Evolutionary conservation across 1,140 invertebrate genomes (phyloP), one percentile per base, ranked within the genome.

Genomic region (Leptopilina boulardi): DNA sequence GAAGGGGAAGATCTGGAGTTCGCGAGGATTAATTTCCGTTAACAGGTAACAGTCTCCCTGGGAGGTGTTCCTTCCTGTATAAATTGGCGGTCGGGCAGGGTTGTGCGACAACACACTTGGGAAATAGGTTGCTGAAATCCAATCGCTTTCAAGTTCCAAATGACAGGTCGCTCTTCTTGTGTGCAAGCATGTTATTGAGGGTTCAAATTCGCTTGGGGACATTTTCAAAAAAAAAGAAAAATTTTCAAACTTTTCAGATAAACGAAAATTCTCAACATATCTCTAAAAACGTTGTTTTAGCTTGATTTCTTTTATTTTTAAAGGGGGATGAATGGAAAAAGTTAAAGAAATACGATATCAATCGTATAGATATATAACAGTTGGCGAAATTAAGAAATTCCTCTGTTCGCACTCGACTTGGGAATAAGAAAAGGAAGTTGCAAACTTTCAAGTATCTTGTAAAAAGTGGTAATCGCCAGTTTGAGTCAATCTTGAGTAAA

Each of bases 21-120:
- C 71, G 73, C 54, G 77, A 42, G 78, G 76, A 77, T 79, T 82
- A 82, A 82, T 79, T 82, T 79, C 72, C 77, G 77, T 79, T 81
- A 82, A 79, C 80, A 79, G 80, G 80, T 79, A 81, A 82, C 77
- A 79, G 80, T 74, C 80, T 75, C 80, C 74, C 34, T 34, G 80
- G 80, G 80, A 82, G 71, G 76, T 73, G 59, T 38, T 73, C 2
- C 13, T 13, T 56, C 66, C 18, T 18, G 47, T 54, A 73, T 70
- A 79, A 79, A 81, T 81, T 79, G 75, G 74, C 42, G 34, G 73
- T 71, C 72, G 42, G 77, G 74, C 38, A 30, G 70, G 38, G 18
- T 59, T 34, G 72, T 73, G n/a, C n/a, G 80, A 79, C 76, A 73
- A 75, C 73, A 79, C 80, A 42, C 75, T 42, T 77, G 80, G 80